Evolutionary conservation across 1,140 invertebrate species (phyloP).

Genomic region (Aleiodes sp.): DNA sequence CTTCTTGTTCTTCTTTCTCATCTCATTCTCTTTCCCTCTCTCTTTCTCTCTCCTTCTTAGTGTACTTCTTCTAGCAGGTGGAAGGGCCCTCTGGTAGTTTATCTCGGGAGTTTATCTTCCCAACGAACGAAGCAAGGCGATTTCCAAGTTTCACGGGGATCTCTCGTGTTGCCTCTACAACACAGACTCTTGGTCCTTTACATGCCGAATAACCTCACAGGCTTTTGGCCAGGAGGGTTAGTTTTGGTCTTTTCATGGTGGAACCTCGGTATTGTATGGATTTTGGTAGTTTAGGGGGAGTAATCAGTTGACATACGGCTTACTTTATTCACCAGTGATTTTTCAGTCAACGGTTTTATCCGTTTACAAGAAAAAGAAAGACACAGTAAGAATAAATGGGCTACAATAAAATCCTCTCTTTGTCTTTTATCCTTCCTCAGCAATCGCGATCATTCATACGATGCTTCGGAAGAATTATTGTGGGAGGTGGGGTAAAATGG

Average conservation of each 20-base stretch:
- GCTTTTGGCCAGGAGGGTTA: neutral
- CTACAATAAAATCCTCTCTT: too few relatives aligned
- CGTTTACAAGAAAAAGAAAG: too few relatives aligned
- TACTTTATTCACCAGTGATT: conserved; percentile 7
- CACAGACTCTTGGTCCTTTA: neutral
- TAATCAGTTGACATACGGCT: neutral
- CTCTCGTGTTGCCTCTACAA: too few relatives aligned
- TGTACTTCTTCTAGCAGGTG: neutral
- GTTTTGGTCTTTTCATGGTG: neutral
- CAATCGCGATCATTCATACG: too few relatives aligned
- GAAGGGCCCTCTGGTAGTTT: neutral
- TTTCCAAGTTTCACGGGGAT: neutral
- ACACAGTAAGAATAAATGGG: too few relatives aligned
- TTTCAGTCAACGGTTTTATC: conserved; percentile 9
- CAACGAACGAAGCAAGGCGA: conserved; percentile 9
- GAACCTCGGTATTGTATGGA: neutral
- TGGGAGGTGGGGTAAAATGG: too few relatives aligned
- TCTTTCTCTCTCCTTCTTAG: too few relatives aligned
- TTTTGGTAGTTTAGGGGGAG: conserved; percentile 1
- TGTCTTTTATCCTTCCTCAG: too few relatives aligned
- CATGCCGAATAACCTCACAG: neutral
- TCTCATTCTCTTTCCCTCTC: too few relatives aligned
- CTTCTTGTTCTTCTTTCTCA: too few relatives aligned
- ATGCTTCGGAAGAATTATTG: too few relatives aligned
- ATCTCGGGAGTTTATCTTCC: conserved; percentile 11